Conservation (phyloP, 2,113 vertebrate genomes). For the Ursus arctos region DNA sequence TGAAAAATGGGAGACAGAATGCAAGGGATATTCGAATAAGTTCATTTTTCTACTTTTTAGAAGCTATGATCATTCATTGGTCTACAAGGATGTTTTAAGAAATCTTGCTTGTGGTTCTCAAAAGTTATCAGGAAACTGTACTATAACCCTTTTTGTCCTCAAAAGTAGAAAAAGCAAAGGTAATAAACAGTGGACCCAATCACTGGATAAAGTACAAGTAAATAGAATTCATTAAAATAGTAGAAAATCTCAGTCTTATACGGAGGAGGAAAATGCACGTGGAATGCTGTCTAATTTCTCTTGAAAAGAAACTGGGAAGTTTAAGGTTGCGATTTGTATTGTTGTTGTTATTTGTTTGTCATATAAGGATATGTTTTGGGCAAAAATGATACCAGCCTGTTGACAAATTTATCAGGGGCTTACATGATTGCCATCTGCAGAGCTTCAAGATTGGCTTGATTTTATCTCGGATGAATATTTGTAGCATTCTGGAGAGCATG, state of each 20-base stretch:
- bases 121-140: not conserved
- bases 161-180: not conserved
- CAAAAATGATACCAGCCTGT: not conserved
- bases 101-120: not conserved
- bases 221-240: not conserved
- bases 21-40: not conserved
- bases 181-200: not conserved
- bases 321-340: not conserved
- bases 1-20: not conserved
- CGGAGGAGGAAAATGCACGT: not conserved
- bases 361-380: not conserved
- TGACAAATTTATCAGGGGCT: not conserved
- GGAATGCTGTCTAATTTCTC: not conserved
- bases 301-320: not conserved
- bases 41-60: not conserved
- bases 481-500: not conserved
- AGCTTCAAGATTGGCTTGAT: not conserved
- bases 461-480: not conserved
- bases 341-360: not conserved
- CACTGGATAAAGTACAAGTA: not conserved
- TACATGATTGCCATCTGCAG: not conserved
- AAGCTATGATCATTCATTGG: not conserved
- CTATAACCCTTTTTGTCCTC: not conserved
- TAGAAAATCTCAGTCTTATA: not conserved
- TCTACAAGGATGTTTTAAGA: conserved; percentile 10